These are phyloP conservation scores for Bhutanitis thaidina DNA, from an alignment of 2,888 invertebrate species.

Conservation along the genomic window DNA sequence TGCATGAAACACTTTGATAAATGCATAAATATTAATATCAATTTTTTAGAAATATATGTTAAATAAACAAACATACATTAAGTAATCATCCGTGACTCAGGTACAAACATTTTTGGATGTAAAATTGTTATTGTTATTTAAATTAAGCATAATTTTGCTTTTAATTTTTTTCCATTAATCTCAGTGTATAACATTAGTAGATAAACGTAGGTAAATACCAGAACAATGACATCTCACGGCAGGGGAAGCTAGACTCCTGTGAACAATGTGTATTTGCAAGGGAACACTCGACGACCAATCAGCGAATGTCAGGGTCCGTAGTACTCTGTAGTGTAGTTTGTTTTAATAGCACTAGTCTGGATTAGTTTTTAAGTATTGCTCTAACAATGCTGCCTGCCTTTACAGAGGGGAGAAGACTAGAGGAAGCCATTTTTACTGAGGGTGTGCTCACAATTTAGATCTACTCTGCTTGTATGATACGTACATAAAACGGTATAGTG, in stretches of 20 bases:
- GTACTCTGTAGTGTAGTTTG: conserved; percentile 52
- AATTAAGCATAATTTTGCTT: too few relatives aligned
- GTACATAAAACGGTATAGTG: too few relatives aligned
- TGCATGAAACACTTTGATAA: too few relatives aligned
- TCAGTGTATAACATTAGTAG: conserved; percentile 13
- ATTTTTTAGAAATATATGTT: too few relatives aligned
- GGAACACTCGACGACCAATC: conserved; percentile 57
- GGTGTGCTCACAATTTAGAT: conserved; percentile 23
- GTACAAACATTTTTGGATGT: too few relatives aligned
- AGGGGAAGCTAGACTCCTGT: conserved; percentile 18
- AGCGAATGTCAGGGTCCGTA: conserved; percentile 43
- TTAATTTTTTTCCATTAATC: not conserved
- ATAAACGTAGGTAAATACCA: conserved; percentile 20
- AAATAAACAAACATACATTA: too few relatives aligned
- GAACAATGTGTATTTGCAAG: conserved; percentile 32
- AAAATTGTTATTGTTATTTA: too few relatives aligned
- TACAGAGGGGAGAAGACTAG: conserved; percentile 35
- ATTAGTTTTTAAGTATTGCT: conserved; percentile 71
- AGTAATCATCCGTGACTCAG: too few relatives aligned
- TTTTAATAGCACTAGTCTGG: conserved; percentile 72
- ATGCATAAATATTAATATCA: too few relatives aligned
- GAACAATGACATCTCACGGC: conserved; percentile 37
- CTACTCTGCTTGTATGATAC: not conserved
- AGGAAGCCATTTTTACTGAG: conserved; percentile 50
- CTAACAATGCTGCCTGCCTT: conserved; percentile 55